phyloP scores from a whole-genome alignment of 2,797 vertebrate species.

The Propithecus perrieri region DNA sequence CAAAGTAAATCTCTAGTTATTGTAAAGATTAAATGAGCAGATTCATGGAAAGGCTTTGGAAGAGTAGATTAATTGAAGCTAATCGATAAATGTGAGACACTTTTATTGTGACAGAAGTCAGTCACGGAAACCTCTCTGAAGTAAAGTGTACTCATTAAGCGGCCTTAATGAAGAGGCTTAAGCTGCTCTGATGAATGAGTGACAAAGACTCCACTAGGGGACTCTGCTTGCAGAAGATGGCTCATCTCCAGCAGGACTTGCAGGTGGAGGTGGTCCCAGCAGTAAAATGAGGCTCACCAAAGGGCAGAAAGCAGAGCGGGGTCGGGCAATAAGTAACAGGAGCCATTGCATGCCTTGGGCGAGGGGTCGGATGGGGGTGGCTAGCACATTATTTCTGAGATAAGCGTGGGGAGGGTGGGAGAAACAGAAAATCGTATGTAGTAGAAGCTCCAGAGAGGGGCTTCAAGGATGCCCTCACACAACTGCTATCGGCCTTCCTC shows the following conservation, averaged over 20 bases:
- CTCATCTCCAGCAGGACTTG: not conserved
- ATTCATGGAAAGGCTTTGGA: not conserved
- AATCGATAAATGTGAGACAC: not conserved
- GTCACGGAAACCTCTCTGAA: not conserved
- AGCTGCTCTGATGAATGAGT: not conserved
- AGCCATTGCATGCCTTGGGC: not conserved
- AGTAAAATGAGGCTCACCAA: not conserved
- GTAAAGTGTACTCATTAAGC: not conserved
- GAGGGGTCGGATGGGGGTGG: not conserved
- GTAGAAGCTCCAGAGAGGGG: not conserved
- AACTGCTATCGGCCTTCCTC: not conserved
- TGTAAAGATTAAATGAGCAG: not conserved
- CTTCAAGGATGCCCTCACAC: no score
- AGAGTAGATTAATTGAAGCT: not conserved
- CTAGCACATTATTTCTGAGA: not conserved
- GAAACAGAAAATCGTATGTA: not conserved
- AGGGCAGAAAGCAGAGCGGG: not conserved
- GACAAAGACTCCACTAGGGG: not conserved
- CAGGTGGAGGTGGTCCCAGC: not conserved
- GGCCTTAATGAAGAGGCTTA: not conserved
- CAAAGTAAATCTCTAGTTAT: not conserved
- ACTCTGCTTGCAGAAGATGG: not conserved
- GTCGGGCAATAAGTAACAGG: not conserved
- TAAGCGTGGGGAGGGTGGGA: not conserved
- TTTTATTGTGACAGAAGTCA: not conserved